phyloP scores from a whole-genome alignment of 1,140 invertebrate genomes.

The Hetaerina americana region DNA sequence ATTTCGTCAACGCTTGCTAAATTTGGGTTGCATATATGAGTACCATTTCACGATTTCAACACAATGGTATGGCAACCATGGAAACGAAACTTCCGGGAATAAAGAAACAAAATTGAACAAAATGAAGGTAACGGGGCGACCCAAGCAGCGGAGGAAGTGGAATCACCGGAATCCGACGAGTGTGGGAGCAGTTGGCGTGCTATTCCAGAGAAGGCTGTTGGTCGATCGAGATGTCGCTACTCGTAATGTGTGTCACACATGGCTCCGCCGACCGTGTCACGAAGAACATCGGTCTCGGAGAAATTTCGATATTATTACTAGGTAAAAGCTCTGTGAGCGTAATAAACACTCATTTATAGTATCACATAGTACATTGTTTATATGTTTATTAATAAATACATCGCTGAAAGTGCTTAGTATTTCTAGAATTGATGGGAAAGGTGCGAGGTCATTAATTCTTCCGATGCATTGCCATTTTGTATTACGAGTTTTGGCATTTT shows the following conservation, averaged over 20 bases:
- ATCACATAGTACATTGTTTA: no score
- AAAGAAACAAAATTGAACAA: background rate
- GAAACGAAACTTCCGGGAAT: background rate
- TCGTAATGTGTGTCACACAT: constrained; percentile 16
- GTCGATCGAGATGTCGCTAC: constrained; percentile 14
- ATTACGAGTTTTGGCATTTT: no score
- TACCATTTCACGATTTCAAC: no score
- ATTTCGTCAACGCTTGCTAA: no score
- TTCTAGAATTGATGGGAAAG: no score
- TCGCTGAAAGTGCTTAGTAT: no score
- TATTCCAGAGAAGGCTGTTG: constrained; percentile 15
- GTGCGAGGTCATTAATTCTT: background rate
- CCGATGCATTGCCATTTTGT: background rate
- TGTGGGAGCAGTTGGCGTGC: constrained; percentile 8
- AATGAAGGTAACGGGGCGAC: background rate
- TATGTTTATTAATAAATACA: no score
- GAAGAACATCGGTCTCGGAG: background rate
- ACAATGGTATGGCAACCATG: background rate
- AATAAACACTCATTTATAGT: no score
- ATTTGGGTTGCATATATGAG: no score
- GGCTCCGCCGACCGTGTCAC: constrained; percentile 7
- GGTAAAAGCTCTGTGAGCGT: no score
- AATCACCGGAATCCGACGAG: constrained; percentile 10
- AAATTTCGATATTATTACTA: background rate
- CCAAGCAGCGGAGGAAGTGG: constrained; percentile 12